Evolutionary conservation across 2,113 vertebrate species (phyloP), one percentile per base, ranked within the genome.

Genomic region (Galeopterus variegatus): DNA sequence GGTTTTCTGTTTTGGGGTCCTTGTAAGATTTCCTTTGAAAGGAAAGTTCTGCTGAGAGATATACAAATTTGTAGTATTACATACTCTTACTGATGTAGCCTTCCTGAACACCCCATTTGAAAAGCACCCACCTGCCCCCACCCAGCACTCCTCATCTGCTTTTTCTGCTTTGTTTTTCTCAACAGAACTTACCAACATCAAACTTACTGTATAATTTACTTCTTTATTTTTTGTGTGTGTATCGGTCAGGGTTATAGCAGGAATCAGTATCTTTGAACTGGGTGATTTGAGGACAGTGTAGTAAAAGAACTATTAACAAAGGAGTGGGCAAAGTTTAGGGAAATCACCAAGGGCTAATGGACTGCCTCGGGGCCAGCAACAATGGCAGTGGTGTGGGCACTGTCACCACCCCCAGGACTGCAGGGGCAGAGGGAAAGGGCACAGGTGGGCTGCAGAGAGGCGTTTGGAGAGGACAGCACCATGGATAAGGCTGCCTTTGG

Each of bases 1-100:
- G 41, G 56, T 67, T 58, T 93, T 56, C n/a, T 41, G 48, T 73
- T 23, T 81, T 41, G 56, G 31, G 58, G 5, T 64, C 36, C 45
- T 82, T 36, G 5, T 70, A 88, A 80, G 9, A 24, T 77, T 58
- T 69, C 76, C 45, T 96, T 58, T 81, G 31, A 83, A 76, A 70
- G 58, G 17, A 67, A 76, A 83, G 24, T 70, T 86, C 31, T 95
- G 18, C 48, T 45, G 45, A 52, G 48, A 83, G 60, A 50, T 26
- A 54, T 7, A 54, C 5, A 8, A 62, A 73, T 64, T 18, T 72
- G 60, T 41, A 26, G 2, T 18, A 54, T 56, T 31, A 5, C 0
- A 3, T 50, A 28, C 5, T 50, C 65, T 80, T 24, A 56, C 14
- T 60, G 28, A 84, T 4, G 19, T 86, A 62, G 50, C 41, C 28